Base-by-base conservation (phyloP, 2,113 vertebrate species). In the Bagarius yarrelli region DNA sequence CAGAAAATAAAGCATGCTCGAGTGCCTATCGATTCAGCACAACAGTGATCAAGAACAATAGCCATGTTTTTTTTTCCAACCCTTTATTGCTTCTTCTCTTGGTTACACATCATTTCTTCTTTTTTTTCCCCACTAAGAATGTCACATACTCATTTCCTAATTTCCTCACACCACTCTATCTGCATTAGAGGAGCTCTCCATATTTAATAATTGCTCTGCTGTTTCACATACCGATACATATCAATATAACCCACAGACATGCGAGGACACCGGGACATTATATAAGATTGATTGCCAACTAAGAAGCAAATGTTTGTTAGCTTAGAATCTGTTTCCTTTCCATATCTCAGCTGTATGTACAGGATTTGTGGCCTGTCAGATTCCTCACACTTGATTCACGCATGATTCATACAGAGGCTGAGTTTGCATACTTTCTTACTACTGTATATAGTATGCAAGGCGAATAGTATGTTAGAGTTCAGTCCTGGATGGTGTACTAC, bases 41-140 rank as follows among this genome's bases (percentile, higher is more conserved):
- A 56, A 83, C 77, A 81, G 83, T 87, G 87, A 90, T 90, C 87
- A 89, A 88, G 82, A 86, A 75, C 75, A 81, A 85, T 82, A 86
- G 44, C 36, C 44, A 70, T 83, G 52, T 59, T 50, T 50, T 64
- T 55, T 56, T 78, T 72, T 44, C 76, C 67, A 14, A 12, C 63
- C 57, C 44, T 70, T 27, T 73, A 44, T 55, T 63, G 34, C 66
- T 53, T 69, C 36, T 69, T 21, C 67, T 50, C 67, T 61, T 30
- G 12, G 30, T 77, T 69, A 61, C 64, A 76, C 57, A 72, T 72
- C 36, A 80, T 52, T 61, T 78, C 69, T 61, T 53, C 23, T 81
- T 78, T 8, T 30, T 50, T 52, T 23, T 18, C 13, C 52, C 2
- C 12, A n/a, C 12, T 71, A 50, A 23, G 11, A 52, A 6, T 78